Evolutionary conservation across 2,888 invertebrate genomes (phyloP).

Genomic region (Julus scanicus): DNA sequence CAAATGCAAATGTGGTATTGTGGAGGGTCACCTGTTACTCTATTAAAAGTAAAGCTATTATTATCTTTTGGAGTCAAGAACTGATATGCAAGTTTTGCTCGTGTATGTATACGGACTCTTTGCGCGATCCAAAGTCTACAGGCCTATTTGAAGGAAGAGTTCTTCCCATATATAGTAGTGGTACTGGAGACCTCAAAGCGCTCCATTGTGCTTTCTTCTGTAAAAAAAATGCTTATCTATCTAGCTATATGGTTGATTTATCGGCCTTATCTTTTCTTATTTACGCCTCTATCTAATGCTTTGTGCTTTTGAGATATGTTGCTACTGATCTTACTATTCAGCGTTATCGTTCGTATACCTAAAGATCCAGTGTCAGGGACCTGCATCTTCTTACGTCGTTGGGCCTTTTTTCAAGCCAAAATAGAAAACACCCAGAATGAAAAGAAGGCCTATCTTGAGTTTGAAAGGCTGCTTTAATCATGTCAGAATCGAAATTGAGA

Average conservation of each 20-base stretch:
- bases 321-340: constrained; percentile 15
- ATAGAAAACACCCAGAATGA: not conserved
- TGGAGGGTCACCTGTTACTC: not conserved
- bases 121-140: not conserved
- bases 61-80: not conserved
- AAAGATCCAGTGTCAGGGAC: constrained; percentile 43
- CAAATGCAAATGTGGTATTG: not conserved
- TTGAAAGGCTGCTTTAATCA: not conserved
- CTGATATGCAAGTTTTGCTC: not conserved
- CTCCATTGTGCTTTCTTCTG: constrained; percentile 40
- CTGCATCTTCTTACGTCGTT: constrained; percentile 1
- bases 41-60: not conserved
- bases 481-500: not conserved
- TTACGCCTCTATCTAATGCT: constrained; percentile 45
- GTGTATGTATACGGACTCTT: not conserved
- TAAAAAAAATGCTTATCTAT: constrained; percentile 44
- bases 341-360: constrained; percentile 37
- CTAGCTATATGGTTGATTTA: constrained; percentile 41
- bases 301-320: constrained; percentile 39
- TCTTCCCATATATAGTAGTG: not conserved
- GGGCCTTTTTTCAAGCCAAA: not conserved
- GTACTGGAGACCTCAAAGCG: constrained; percentile 4
- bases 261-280: constrained; percentile 44
- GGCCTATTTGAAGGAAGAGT: not conserved
- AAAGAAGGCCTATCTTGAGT: not conserved